phyloP scores from a whole-genome alignment of 2,888 invertebrate genomes.

The Yponomeuta evonymella region DNA sequence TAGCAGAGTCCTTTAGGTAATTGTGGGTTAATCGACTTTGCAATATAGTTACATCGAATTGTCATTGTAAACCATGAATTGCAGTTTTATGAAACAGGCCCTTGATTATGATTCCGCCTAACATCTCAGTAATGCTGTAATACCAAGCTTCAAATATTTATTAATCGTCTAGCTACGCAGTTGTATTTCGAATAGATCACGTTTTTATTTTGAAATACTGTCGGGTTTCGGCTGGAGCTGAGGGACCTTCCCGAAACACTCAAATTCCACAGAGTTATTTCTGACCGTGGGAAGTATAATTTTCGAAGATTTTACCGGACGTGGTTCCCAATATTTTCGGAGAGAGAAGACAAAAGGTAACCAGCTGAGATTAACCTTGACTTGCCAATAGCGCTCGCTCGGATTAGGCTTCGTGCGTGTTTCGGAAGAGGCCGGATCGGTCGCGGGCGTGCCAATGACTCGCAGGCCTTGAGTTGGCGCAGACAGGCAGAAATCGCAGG shows the following conservation, averaged over 20 bases:
- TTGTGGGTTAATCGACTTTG: no score
- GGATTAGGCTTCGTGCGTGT: not conserved
- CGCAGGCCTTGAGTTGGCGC: conserved; percentile 51
- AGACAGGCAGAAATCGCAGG: conserved; percentile 38
- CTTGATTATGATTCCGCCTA: conserved; percentile 1
- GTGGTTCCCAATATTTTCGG: no score
- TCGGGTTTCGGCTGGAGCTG: not conserved
- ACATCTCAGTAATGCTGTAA: not conserved
- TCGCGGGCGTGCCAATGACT: conserved; percentile 54
- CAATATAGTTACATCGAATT: no score
- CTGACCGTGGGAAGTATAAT: no score
- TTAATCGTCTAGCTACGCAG: not conserved
- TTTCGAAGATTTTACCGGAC: no score
- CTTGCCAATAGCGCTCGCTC: no score
- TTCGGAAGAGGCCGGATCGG: not conserved
- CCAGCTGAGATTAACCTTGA: no score
- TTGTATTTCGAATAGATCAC: not conserved
- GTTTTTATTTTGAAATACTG: not conserved
- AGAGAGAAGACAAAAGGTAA: no score
- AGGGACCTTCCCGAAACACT: not conserved
- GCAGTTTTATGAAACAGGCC: no score
- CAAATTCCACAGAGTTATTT: not conserved
- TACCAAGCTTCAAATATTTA: not conserved
- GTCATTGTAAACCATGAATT: no score
- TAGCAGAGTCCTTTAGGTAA: no score